phyloP scores from a whole-genome alignment of 2,888 invertebrate genomes.

The Hemaris fuciformis region DNA sequence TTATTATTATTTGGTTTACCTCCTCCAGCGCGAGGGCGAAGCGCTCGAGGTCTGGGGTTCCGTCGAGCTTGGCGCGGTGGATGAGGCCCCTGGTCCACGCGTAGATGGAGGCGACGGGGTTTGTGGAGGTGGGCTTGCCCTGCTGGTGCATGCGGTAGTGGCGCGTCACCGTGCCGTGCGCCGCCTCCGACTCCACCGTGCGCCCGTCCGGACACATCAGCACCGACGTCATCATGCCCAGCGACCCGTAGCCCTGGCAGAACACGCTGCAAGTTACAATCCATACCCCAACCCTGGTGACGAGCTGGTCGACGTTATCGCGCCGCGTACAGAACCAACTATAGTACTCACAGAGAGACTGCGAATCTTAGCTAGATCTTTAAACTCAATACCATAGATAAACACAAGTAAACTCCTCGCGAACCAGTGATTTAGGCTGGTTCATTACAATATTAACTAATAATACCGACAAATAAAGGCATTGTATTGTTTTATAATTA shows the following conservation, averaged over 20 bases:
- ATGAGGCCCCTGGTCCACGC: slow-evolving; percentile 94
- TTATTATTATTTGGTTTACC: slow-evolving; percentile 37
- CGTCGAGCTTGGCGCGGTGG: slow-evolving; percentile 91
- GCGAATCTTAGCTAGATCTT: no score
- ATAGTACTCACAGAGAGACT: no score
- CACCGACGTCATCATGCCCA: slow-evolving; percentile 96
- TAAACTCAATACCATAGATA: no score
- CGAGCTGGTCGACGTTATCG: background rate
- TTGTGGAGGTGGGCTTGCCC: slow-evolving; percentile 93
- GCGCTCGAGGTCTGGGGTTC: slow-evolving; percentile 86
- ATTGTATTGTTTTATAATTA: no score
- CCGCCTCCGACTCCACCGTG: slow-evolving; percentile 95
- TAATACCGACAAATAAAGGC: no score
- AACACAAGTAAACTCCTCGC: no score
- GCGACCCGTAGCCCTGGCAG: slow-evolving; percentile 85
- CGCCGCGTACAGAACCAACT: no score
- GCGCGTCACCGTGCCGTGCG: slow-evolving; percentile 95
- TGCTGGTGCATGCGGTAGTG: slow-evolving; percentile 94
- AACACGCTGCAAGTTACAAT: background rate
- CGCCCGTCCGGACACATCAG: slow-evolving; percentile 92
- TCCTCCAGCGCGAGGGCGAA: slow-evolving; percentile 88
- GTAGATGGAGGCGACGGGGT: slow-evolving; percentile 95
- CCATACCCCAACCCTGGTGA: background rate
- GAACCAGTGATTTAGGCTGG: no score
- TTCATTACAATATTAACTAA: no score